phyloP scores from a whole-genome alignment of 2,888 invertebrate species.

The Crioceris asparagi region DNA sequence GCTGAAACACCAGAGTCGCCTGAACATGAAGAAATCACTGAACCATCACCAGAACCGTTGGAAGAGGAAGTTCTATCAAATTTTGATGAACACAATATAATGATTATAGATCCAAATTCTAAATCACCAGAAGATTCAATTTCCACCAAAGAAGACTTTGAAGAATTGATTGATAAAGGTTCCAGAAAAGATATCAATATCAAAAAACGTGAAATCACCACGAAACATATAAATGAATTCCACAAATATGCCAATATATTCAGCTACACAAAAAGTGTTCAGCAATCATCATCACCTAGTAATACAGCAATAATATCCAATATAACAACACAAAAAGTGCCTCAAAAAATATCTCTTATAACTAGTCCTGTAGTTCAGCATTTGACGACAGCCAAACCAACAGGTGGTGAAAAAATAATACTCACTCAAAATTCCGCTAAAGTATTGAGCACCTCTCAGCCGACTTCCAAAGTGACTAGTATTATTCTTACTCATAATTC shows the following conservation, averaged over 20 bases:
- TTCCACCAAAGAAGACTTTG: slow-evolving; percentile 55
- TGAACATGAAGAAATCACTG: slow-evolving; percentile 41
- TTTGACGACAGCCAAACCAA: slow-evolving; percentile 13
- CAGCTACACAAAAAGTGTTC: slow-evolving; percentile 21
- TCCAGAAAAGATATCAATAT: slow-evolving; percentile 45
- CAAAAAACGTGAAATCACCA: slow-evolving; percentile 28
- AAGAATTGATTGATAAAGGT: slow-evolving; percentile 53
- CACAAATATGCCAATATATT: slow-evolving; percentile 30
- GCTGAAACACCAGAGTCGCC: slow-evolving; percentile 45
- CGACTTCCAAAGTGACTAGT: slow-evolving; percentile 27
- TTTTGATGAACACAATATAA: slow-evolving; percentile 48
- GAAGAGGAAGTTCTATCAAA: slow-evolving; percentile 40
- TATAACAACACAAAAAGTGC: slow-evolving; percentile 16
- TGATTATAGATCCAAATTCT: slow-evolving; percentile 48
- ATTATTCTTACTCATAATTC: slow-evolving; percentile 31
- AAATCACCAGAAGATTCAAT: slow-evolving; percentile 55
- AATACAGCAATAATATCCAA: slow-evolving; percentile 16
- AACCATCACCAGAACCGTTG: slow-evolving; percentile 37
- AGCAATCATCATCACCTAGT: slow-evolving; percentile 11
- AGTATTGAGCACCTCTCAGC: slow-evolving; percentile 22
- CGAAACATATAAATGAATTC: slow-evolving; percentile 34
- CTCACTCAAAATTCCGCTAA: slow-evolving; percentile 27
- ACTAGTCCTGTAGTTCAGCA: slow-evolving; percentile 23
- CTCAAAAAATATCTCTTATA: slow-evolving; percentile 26
- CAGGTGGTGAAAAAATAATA: slow-evolving; percentile 25